Percentiles rank a stretch among this genome's conserved stretches.
Conservation (phyloP, 2,113 vertebrate species). For the Tyto alba region DNA sequence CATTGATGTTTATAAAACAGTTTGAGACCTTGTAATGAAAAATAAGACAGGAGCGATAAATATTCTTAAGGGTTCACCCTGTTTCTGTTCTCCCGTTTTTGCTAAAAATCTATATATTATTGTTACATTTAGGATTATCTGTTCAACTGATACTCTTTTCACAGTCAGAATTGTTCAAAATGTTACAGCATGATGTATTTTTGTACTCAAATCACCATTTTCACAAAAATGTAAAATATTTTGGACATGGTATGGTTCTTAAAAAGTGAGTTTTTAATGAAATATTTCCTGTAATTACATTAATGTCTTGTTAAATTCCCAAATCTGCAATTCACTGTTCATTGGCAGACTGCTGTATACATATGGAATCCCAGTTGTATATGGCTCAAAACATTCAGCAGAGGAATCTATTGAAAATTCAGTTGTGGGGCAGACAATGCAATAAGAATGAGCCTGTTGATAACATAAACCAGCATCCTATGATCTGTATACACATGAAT, state of each 20-base stretch:
- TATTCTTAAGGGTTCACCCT: not conserved
- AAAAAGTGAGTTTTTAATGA: not conserved
- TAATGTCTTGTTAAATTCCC: not conserved
- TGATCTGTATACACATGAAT: not conserved
- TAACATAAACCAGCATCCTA: not conserved
- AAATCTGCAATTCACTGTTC: not conserved
- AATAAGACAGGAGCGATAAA: not conserved
- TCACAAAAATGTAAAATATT: not conserved
- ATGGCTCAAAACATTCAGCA: not conserved
- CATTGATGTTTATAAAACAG: constrained; percentile 3
- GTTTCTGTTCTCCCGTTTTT: not conserved
- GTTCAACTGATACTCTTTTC: not conserved
- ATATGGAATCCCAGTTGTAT: not conserved
- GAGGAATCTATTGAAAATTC: not conserved
- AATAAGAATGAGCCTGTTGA: not conserved
- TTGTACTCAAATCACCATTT: not conserved
- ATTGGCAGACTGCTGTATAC: not conserved
- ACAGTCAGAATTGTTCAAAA: not conserved
- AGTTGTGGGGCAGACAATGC: not conserved
- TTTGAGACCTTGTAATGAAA: not conserved
- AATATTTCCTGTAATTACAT: not conserved
- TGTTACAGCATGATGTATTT: not conserved
- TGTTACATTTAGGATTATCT: not conserved
- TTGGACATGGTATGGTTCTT: not conserved
- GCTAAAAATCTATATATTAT: not conserved